phyloP scores from a whole-genome alignment of 2,888 invertebrate species.

The Pristionchus exspectatus region DNA sequence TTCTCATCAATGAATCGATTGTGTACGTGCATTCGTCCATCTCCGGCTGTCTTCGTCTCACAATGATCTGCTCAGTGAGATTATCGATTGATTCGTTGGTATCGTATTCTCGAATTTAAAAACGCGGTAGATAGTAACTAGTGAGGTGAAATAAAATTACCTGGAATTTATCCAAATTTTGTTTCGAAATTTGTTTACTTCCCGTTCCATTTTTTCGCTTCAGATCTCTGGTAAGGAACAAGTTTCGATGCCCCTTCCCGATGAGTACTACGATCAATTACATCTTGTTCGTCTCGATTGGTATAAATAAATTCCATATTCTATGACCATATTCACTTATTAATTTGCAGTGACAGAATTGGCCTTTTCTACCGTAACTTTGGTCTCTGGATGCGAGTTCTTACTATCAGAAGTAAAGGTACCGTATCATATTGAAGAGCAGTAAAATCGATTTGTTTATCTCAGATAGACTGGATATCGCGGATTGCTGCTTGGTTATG shows the following conservation, averaged over 20 bases:
- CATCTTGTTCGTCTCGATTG: slow-evolving; percentile 34
- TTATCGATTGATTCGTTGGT: not conserved
- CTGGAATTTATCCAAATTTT: not conserved
- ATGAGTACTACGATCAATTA: slow-evolving; percentile 42
- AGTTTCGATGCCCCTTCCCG: slow-evolving; percentile 13
- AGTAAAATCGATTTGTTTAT: not conserved
- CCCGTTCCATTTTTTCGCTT: too few species aligned
- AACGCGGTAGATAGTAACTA: too few species aligned
- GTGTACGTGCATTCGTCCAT: slow-evolving; percentile 28
- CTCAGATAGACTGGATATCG: slow-evolving; percentile 13
- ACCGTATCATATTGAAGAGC: not conserved
- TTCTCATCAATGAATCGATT: slow-evolving; percentile 44
- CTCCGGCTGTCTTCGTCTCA: not conserved
- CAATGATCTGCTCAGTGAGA: slow-evolving; percentile 35
- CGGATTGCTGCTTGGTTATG: not conserved
- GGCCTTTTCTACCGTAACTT: slow-evolving; percentile 26
- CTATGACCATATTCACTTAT: not conserved
- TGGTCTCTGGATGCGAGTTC: slow-evolving; percentile 16
- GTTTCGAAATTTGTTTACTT: not conserved
- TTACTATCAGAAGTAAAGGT: slow-evolving; percentile 21
- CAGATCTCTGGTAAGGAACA: slow-evolving; percentile 7
- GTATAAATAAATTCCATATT: not conserved
- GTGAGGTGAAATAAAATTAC: too few species aligned
- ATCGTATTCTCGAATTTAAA: too few species aligned
- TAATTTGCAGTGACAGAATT: not conserved